Conservation (phyloP, 2,888 invertebrate species). For the Mycalesis mineus region DNA sequence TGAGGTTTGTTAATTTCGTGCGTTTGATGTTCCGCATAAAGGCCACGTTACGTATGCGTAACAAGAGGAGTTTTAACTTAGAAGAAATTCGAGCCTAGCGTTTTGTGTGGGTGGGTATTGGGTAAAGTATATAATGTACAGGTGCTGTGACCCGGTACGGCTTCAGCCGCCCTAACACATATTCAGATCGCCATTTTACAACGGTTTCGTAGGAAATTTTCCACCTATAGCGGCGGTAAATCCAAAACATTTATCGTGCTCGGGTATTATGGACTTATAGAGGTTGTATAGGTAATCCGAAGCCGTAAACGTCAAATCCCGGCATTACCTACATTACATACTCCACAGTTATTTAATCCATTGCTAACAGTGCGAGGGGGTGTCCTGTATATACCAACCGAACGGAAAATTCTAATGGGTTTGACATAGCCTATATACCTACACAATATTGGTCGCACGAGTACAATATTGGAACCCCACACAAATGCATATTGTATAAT, state of each 20-base stretch:
- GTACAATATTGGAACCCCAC: no score
- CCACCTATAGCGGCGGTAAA: slow-evolving; percentile 41
- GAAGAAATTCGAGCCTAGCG: slow-evolving; percentile 39
- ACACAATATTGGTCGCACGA: no score
- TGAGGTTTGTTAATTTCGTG: no score
- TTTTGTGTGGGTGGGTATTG: slow-evolving; percentile 34
- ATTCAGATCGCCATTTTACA: slow-evolving; percentile 39
- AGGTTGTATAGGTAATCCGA: slow-evolving; percentile 61
- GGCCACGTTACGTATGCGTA: not conserved
- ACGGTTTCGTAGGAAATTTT: slow-evolving; percentile 37
- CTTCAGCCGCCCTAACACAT: slow-evolving; percentile 53
- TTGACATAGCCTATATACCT: not conserved
- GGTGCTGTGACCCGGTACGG: slow-evolving; percentile 56
- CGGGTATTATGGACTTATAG: slow-evolving; percentile 53
- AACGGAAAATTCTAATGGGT: not conserved
- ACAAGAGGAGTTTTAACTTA: slow-evolving; percentile 38
- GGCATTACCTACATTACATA: slow-evolving; percentile 73
- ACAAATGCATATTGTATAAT: no score
- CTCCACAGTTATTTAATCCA: slow-evolving; percentile 71
- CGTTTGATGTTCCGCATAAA: no score
- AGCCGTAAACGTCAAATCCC: slow-evolving; percentile 74
- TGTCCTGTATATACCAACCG: not conserved
- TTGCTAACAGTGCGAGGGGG: slow-evolving; percentile 44
- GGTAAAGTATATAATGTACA: slow-evolving; percentile 39
- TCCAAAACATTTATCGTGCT: slow-evolving; percentile 73